phyloP scores from a whole-genome alignment of 2,888 invertebrate species.

The Pyrrhia umbra region DNA sequence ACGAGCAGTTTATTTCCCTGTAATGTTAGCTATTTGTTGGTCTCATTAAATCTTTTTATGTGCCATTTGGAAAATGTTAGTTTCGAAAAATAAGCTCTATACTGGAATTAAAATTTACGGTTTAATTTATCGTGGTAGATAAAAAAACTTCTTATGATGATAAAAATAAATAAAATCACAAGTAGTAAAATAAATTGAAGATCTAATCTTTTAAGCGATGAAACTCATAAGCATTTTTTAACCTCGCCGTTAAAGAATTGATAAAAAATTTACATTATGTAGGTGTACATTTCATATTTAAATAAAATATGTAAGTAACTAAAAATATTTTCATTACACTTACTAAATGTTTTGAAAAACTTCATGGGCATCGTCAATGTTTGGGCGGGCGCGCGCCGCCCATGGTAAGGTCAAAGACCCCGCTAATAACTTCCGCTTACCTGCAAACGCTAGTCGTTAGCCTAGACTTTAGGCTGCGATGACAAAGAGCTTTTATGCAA shows the following conservation, averaged over 20 bases:
- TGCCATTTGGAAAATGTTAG: neutral
- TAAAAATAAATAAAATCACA: neutral
- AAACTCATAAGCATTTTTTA: neutral
- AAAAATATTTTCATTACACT: neutral
- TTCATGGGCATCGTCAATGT: conserved; percentile 69
- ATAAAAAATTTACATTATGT: no score
- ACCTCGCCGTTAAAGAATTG: neutral
- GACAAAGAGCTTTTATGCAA: conserved; percentile 67
- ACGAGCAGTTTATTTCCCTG: conserved; percentile 57
- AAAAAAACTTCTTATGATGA: neutral
- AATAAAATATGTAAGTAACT: neutral
- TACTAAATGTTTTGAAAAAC: conserved; percentile 47
- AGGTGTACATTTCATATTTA: neutral
- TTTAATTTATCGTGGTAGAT: neutral
- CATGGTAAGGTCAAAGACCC: conserved; percentile 75
- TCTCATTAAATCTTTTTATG: conserved; percentile 17
- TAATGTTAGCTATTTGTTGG: conserved; percentile 42
- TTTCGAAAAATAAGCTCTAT: neutral
- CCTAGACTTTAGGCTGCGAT: conserved; percentile 67
- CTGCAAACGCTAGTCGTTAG: conserved; percentile 78
- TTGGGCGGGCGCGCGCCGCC: conserved; percentile 79
- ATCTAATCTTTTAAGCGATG: neutral
- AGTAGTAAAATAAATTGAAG: conserved; percentile 1
- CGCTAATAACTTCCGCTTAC: conserved; percentile 88
- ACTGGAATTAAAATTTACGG: neutral